Base-by-base conservation (phyloP, 23 tunicate genomes). In the Clavelina lepadiformis region DNA sequence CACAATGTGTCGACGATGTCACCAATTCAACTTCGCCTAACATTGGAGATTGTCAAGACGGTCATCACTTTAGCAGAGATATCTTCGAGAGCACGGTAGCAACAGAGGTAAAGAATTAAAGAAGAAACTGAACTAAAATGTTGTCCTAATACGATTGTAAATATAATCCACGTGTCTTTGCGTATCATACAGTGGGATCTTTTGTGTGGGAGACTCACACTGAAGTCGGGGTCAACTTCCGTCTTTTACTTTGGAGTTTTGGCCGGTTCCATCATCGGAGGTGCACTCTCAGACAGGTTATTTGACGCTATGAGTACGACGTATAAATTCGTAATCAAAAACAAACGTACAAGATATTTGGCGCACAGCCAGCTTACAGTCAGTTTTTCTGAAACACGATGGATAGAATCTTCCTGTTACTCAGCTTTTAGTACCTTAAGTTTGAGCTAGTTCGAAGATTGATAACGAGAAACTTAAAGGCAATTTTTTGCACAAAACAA, bases 81-180 rank as follows among this genome's bases (percentile, higher is more conserved):
- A 41, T 41, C 11, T 41, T 41, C 15, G 13, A 41, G 49, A 15
- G 15, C 49, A 41, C 49, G 49, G 15, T 41, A 8, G 49, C 15
- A 41, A 41, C 49, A 8, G 49, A 41, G 49, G 49, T 41, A 41
- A 41, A n/a, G n/a, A n/a, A n/a, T n/a, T n/a, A n/a, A n/a, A n/a
- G n/a, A n/a, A n/a, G n/a, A n/a, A n/a, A n/a, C n/a, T n/a, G n/a
- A n/a, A n/a, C n/a, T n/a, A 41, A 41, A 41, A 41, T 15, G 11
- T 41, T 15, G 11, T 41, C 49, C 11, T 41, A 15, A 41, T 8
- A 15, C 49, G 49, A 15, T 15, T 41, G 11, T 15, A 11, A 41
- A 41, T 41, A 41, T 41, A 41, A 41, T 41, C 49, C 11, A 8
- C 49, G 49, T 41, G 15, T 41, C 15, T 11, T 15, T 41, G 49